A percentile compares a stretch with the other conserved stretches of the same genome.
These are phyloP conservation scores for human (Homo sapiens) DNA, from an alignment of 2,113 vertebrate genomes.

Conservation along the genomic window GRCh38 chrX:97837001-97837500, in stretches of 20 bases:
- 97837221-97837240: neutral
- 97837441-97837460: neutral
- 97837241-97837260: neutral
- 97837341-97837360: neutral
- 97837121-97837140: neutral
- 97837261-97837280: slow-evolving; percentile 31
- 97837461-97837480: neutral
- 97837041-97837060: neutral
- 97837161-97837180: neutral
- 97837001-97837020: neutral
- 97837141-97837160: neutral
- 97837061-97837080: neutral
- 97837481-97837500: neutral
- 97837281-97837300: neutral
- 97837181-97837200: neutral
- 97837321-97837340: neutral
- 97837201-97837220: neutral
- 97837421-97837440: neutral
- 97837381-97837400: neutral
- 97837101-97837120: neutral
- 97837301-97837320: neutral
- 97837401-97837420: neutral
- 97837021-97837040: neutral
- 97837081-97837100: neutral
- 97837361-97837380: neutral